Base-by-base conservation (phyloP, 35 echinoderm and acorn worm species). In the Apostichopus californicus region DNA sequence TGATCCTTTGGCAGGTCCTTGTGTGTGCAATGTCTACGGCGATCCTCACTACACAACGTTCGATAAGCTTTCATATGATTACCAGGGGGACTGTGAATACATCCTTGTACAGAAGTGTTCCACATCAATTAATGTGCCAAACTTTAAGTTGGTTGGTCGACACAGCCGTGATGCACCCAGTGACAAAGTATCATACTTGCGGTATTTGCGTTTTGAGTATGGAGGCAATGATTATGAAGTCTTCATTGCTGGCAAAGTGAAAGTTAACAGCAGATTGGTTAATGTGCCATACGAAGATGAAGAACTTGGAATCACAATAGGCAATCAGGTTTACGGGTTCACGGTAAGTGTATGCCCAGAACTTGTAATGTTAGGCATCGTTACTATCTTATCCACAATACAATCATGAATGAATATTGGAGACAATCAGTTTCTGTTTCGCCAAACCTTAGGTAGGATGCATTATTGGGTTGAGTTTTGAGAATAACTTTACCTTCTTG, bases 31-130 rank as follows among this genome's bases (percentile, higher is more conserved):
- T 55, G 89, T 92, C 2, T 97, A 94, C 94, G 94, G 94, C 78
- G 96, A 97, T 24, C 96, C 96, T 7, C 96, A 97, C 89, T 95
- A 95, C 71, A 5, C 92, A 4, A 94, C 95, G 54, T 96, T 96
- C 61, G 93, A 94, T 58, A 28, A 90, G n/a, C 58, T 71, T 2
- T 91, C 90, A 54, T 96, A 85, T 66, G 87, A 96, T 87, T 96
- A 95, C 87, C 95, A 96, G 86, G 96, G 96, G 22, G 93, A 93
- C 25, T 95, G 93, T 57, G 91, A 95, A 6, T 97, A 97, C 96
- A 95, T 86, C 6, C 91, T 97, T 15, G 93, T 95, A 14, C 12
- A 72, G 68, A 72, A 72, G n/a, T 72, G 68, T 72, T 14, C 68
- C 12, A 20, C 12, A 20, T 72, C 68, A 72, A 72, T 14, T 20